Percentiles rank a stretch among this genome's conserved stretches.
These are phyloP conservation scores for Subacronicta megacephala DNA, from an alignment of 2,888 invertebrate genomes.

Conservation along the genomic window DNA sequence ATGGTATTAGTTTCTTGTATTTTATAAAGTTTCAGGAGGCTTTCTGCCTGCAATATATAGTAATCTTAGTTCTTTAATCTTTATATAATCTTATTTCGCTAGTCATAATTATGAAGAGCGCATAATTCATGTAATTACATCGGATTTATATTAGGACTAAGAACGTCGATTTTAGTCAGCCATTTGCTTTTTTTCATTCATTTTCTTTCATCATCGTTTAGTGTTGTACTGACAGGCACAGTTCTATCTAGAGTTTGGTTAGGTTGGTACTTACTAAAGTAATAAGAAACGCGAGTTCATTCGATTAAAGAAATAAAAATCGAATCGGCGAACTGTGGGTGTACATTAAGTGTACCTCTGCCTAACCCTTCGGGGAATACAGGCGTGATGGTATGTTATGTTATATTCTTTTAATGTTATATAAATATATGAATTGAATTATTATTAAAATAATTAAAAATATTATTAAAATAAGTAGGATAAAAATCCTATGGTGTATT, in stretches of 20 bases:
- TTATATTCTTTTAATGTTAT: too few species aligned
- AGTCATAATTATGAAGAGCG: slow-evolving; percentile 89
- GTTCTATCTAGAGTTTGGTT: slow-evolving; percentile 15
- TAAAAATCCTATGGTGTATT: too few species aligned
- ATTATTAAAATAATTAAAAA: too few species aligned
- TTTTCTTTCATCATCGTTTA: slow-evolving; percentile 73
- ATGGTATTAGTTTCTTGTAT: slow-evolving; percentile 70
- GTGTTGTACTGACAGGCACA: slow-evolving; percentile 55
- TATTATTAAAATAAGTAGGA: too few species aligned
- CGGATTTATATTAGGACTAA: slow-evolving; percentile 86
- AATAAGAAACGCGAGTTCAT: neutral
- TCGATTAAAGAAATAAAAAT: neutral
- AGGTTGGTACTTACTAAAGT: slow-evolving; percentile 24
- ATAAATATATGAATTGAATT: too few species aligned
- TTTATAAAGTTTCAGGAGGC: slow-evolving; percentile 69
- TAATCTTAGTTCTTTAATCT: slow-evolving; percentile 75
- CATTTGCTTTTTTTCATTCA: slow-evolving; percentile 88
- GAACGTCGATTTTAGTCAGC: slow-evolving; percentile 87
- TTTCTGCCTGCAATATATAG: slow-evolving; percentile 78
- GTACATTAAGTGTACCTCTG: too few species aligned
- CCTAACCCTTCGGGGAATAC: too few species aligned
- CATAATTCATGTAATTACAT: slow-evolving; percentile 90
- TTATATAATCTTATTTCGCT: slow-evolving; percentile 88
- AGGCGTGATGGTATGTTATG: too few species aligned
- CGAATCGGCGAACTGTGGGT: too few species aligned